Evolutionary conservation across 1,140 invertebrate genomes (phyloP).

Genomic region (Aplysia californica): DNA sequence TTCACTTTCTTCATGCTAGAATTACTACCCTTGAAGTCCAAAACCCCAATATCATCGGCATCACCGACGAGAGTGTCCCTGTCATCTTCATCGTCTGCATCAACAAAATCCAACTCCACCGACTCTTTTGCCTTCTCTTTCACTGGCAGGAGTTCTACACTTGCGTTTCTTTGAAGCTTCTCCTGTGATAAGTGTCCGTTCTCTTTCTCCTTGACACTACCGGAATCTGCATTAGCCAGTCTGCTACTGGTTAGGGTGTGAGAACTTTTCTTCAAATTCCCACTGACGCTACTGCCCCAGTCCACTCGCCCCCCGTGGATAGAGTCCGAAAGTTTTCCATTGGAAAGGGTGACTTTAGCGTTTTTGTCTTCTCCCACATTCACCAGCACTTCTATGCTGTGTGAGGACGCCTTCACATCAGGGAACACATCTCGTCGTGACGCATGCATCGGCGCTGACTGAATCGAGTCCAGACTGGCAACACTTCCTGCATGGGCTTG

Average conservation of each 20-base stretch:
- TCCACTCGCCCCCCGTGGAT: slow-evolving; percentile 12
- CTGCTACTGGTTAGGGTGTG: background rate
- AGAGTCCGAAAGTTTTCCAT: slow-evolving; percentile 23
- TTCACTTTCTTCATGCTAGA: too few species aligned
- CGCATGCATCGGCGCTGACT: slow-evolving; percentile 54
- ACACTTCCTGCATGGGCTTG: slow-evolving; percentile 45
- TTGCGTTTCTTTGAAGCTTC: background rate
- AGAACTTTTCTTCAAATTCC: background rate
- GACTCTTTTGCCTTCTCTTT: background rate
- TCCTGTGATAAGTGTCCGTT: background rate
- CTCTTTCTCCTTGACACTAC: too few species aligned
- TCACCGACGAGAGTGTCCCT: slow-evolving; percentile 23
- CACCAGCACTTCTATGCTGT: slow-evolving; percentile 62
- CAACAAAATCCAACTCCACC: background rate
- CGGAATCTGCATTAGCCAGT: background rate
- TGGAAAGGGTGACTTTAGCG: too few species aligned
- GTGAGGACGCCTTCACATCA: slow-evolving; percentile 46
- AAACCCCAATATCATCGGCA: slow-evolving; percentile 7
- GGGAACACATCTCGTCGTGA: slow-evolving; percentile 32
- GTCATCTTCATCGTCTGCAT: slow-evolving; percentile 4
- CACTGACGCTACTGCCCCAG: background rate
- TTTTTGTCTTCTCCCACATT: slow-evolving; percentile 33
- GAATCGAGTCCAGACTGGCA: slow-evolving; percentile 55
- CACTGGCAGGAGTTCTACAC: background rate
- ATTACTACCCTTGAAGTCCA: too few species aligned